These are phyloP conservation scores for Odontothrips loti DNA, from an alignment of 2,888 invertebrate species.

Conservation along the genomic window DNA sequence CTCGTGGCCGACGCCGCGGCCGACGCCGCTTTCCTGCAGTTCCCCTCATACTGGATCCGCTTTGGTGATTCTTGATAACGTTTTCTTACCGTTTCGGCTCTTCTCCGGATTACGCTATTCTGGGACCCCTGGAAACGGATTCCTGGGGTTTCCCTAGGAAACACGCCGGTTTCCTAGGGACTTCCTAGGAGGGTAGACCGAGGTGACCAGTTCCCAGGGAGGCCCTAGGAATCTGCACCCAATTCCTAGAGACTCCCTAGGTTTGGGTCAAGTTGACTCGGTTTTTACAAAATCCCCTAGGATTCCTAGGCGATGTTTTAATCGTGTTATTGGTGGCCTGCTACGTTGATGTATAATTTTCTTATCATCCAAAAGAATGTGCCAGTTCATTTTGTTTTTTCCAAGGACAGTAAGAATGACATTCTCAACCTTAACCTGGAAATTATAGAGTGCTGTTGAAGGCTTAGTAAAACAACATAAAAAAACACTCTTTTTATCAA, in stretches of 20 bases:
- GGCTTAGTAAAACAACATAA: neutral
- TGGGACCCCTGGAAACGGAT: slow-evolving; percentile 31
- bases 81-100: slow-evolving; percentile 28
- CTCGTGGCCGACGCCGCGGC: too few species aligned
- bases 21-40: too few species aligned
- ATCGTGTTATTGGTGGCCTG: neutral
- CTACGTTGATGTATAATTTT: neutral
- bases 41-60: too few species aligned
- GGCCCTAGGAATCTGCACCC: neutral
- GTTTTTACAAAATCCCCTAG: neutral
- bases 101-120: slow-evolving; percentile 33
- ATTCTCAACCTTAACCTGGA: neutral
- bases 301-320: neutral
- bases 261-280: neutral
- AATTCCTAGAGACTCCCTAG: too few species aligned
- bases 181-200: neutral
- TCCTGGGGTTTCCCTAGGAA: too few species aligned
- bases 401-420: neutral
- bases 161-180: slow-evolving; percentile 29
- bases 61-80: neutral
- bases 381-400: neutral
- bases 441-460: neutral
- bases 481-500: neutral
- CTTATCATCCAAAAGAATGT: neutral
- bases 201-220: slow-evolving; percentile 31